Evolutionary conservation across 2,888 invertebrate species (phyloP), one percentile per base, ranked within the genome.

Genomic region (Ptycholaimellus sp.): DNA sequence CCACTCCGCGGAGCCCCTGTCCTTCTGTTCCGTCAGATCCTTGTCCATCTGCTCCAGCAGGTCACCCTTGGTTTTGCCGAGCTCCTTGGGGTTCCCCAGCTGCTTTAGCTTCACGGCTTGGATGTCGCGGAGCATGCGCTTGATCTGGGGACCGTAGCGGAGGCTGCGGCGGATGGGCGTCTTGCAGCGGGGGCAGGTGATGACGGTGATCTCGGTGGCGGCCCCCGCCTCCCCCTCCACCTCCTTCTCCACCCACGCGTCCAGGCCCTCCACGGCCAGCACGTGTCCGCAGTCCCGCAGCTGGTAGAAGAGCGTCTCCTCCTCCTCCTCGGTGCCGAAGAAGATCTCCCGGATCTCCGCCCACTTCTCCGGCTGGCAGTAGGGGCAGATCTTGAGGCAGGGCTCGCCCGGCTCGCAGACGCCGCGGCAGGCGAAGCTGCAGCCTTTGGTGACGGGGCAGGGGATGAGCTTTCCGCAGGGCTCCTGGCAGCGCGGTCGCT

Each of bases 361-460:
- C 27, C 57, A 53, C 43, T 52, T 49, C 6, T 55, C 49, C 18
- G 49, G 38, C 40, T 67, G 48, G 59, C 74, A 75, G 14, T 52
- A 33, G 20, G 63, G 57, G 59, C 74, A 75, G 17, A 68, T 48
- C 23, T 56, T 56, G 14, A 72, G 72, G 55, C 74, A 74, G 9
- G 63, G 64, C 56, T 76, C 45, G n/a, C 72, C 73, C n/a, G n/a
- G n/a, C n/a, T n/a, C n/a, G 59, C 75, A 76, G 35, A 72, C 65
- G 13, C 74, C 73, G 51, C 71, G 64, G 58, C 74, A 72, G n/a
- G 52, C 51, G 59, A 2, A 61, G 60, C n/a, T n/a, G n/a, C n/a
- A n/a, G 13, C 29, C 29, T 9, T 21, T 25, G 40, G 45, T 33
- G 13, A 62, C 61, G n/a, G n/a, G n/a, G 59, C 74, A 75, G 27